Evolutionary conservation across 2,113 vertebrate genomes (phyloP), one percentile per base, ranked within the genome.

Genomic region (Rhineura floridana): DNA sequence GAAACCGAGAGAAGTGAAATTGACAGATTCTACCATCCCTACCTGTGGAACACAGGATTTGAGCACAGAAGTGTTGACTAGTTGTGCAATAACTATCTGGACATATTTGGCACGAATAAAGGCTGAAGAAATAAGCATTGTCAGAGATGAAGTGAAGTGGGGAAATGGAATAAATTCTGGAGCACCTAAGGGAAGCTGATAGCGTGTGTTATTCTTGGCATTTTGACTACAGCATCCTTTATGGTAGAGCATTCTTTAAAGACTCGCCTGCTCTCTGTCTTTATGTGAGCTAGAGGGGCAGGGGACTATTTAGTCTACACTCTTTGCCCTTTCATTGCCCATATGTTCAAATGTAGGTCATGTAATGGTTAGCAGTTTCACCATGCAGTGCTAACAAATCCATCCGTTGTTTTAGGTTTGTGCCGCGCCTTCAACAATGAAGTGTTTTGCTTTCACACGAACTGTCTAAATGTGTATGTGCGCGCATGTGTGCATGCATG

Each of bases 151-250:
- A 76, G 44, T 42, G 70, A 39, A 30, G n/a, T 48, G 19, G n/a
- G 46, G 63, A 65, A 78, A 42, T 11, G 17, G 65, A 81, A 81
- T 42, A 81, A 44, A 72, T 70, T 72, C 86, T 17, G 17, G 78
- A 42, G 28, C 70, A 73, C 69, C 36, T 19, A 30, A 75, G 69
- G 69, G 48, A 84, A 73, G 83, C 12, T 28, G 69, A 59, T 59
- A 10, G 50, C 62, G n/a, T 11, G 13, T 83, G 81, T 70, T 69
- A 30, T 83, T 73, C 69, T 84, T 84, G 83, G 70, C 83, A 59
- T 73, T 84, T 82, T 73, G 39, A 84, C 65, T 80, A 33, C 79
- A 67, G 28, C 75, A 87, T 87, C 70, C 75, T 91, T 89, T 90
- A 90, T 83, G 63, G 50, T 33, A 50, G 3, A 21, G 1, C 52